Base-by-base conservation (phyloP, 2,888 invertebrate genomes). In the Drosophila formosana region DNA sequence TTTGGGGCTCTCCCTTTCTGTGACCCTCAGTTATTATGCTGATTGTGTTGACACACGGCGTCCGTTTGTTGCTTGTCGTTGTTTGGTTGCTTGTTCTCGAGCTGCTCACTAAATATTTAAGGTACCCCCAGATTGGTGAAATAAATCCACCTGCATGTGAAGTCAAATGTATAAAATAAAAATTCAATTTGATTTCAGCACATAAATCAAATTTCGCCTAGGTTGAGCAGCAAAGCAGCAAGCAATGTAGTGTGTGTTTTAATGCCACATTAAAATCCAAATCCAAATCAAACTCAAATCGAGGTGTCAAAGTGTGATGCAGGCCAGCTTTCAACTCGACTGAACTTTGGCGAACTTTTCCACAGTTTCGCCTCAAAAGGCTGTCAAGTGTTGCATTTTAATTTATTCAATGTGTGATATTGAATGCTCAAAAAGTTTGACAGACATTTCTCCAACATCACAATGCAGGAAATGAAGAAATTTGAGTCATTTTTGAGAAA, bases 31-130 rank as follows among this genome's bases (percentile, higher is more conserved):
- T 78, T 76, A 78, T 75, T 76, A 78, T 76, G 76, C 79, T 78
- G 79, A 75, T 78, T 76, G 75, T 76, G 76, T 76, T 76, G 76
- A 76, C 76, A 78, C 70, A 74, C 63, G 41, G 34, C 39, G 49
- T 46, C 28, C 32, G 32, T 53, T 37, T 25, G 32, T 45, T 61
- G 50, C 47, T 26, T 56, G 55, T 32, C 30, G 49, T 53, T 43
- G 53, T 46, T 52, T 41, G 25, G 25, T 52, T 37, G 5, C 50
- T 13, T 41, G 30, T n/a, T 49, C 23, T 30, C 7, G 25, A 43
- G 13, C 32, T 28, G 61, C 11, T 52, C 34, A 23, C 46, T 45
- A 37, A 62, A 62, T 62, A 62, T 62, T 62, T 53, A 53, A 53
- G 37, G 45, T 8, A 11, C 34, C 50, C 34, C n/a, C 45, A 53